Evolutionary conservation across 1,140 invertebrate genomes (phyloP), one percentile per base, ranked within the genome.

Genomic region (Drosophila willistoni): DNA sequence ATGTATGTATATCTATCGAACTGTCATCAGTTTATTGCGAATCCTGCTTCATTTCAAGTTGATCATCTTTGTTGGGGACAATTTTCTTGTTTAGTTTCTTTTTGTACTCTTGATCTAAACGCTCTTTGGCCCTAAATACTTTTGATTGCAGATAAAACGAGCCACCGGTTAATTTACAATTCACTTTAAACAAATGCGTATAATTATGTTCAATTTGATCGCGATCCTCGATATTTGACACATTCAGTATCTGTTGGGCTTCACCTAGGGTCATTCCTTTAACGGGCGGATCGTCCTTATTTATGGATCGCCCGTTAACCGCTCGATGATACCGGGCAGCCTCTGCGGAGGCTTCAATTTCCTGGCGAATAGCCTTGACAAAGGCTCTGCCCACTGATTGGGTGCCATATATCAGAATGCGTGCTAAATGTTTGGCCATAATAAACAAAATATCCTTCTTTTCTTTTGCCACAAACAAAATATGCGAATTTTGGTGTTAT

Each of bases 111-210:
- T 95, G 93, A 74, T 98, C 97, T 73, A 98, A 93, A 83, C 98
- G 94, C 93, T 98, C 97, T 92, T 98, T 98, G 1, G 98, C 98
- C 91, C 98, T 93, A n/a, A 97, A 95, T 13, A 98, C 94, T 94
- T 99, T 99, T 5, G 98, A 99, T 93, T 99, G 98, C 29, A 99
- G 86, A 92, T 99, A 99, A 91, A 99, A 98, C 0, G 98, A 98
- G 14, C 98, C 98, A 34, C 98, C 98, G 93, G 96, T 96, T 1
- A 94, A 77, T 93, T 98, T 98, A 47, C 99, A 98, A 91, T 99
- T 99, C 0, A 95, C 95, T 68, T 94, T 94, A 93, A 99, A 98
- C 36, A 99, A 93, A 91, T 96, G 95, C 68, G 98, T 95, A 91
- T 96, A 86, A 12, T 77, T 75, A 9, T 13, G 12, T 4, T 71